Percentiles rank a stretch among this genome's conserved stretches.
Conservation (phyloP, 2,113 vertebrate genomes). For the Centropus unirufus region DNA sequence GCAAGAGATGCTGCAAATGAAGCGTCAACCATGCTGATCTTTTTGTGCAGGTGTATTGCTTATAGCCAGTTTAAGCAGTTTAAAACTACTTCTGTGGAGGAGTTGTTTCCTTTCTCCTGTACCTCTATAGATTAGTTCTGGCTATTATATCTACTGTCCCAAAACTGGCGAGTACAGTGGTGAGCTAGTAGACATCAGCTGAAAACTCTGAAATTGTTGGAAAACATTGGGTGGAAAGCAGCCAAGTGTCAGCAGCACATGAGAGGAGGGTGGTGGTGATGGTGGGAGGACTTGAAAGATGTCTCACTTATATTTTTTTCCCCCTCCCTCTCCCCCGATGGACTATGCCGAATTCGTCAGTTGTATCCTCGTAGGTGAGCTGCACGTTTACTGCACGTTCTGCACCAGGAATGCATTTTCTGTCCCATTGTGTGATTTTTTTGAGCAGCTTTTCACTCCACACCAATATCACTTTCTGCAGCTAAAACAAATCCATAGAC, state of each 20-base stretch:
- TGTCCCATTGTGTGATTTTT: conserved; percentile 79
- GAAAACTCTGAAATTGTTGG: not conserved
- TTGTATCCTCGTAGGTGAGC: conserved; percentile 81
- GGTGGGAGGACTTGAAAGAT: conserved; percentile 55
- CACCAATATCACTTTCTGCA: conserved; percentile 78
- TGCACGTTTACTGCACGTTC: conserved; percentile 84
- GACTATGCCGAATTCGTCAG: conserved; percentile 78
- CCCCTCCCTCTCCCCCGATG: conserved; percentile 74
- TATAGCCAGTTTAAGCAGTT: not conserved
- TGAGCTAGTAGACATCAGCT: not conserved
- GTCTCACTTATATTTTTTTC: conserved; percentile 77
- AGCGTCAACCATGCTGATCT: not conserved
- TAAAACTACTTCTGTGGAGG: not conserved
- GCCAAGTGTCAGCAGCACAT: not conserved
- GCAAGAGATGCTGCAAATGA: not conserved
- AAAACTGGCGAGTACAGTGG: not conserved
- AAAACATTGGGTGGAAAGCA: conserved; percentile 9
- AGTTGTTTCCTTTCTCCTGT: not conserved
- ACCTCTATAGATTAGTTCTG: not conserved
- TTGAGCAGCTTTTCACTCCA: conserved; percentile 81
- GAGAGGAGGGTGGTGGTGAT: conserved; percentile 61
- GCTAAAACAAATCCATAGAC: conserved; percentile 71
- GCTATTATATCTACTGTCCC: not conserved
- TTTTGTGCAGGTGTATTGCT: not conserved
- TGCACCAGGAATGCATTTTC: conserved; percentile 83